phyloP scores from a whole-genome alignment of 2,888 invertebrate genomes.

The Chelonus formosanus region DNA sequence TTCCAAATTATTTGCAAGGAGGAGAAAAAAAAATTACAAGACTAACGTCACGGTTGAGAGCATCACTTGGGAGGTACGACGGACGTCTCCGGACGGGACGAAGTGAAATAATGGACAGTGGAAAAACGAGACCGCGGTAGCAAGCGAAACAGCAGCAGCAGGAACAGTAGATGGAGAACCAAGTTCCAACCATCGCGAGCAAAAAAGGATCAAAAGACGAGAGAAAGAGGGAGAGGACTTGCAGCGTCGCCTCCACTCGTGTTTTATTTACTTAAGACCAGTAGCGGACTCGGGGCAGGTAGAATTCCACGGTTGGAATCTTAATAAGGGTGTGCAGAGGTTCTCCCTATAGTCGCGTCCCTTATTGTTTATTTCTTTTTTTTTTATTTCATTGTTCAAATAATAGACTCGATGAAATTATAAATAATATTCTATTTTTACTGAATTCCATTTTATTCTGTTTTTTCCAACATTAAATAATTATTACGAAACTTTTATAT shows the following conservation, averaged over 20 bases:
- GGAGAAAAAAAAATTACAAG: constrained; percentile 9
- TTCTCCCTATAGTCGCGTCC: constrained; percentile 47
- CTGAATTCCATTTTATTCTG: too few relatives aligned
- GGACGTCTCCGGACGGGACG: constrained; percentile 30
- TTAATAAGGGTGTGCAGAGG: constrained; percentile 64
- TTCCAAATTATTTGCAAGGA: constrained; percentile 36
- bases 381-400: background rate
- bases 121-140: constrained; percentile 45
- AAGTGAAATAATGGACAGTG: constrained; percentile 54
- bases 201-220: constrained; percentile 31
- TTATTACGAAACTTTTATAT: too few relatives aligned
- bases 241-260: constrained; percentile 57
- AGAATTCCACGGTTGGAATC: constrained; percentile 65
- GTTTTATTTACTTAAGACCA: constrained; percentile 65
- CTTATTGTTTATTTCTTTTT: constrained; percentile 18
- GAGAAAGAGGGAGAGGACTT: constrained; percentile 39
- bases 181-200: constrained; percentile 21
- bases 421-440: too few relatives aligned
- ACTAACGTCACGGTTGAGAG: constrained; percentile 16
- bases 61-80: constrained; percentile 28
- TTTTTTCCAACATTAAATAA: too few relatives aligned
- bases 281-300: constrained; percentile 63
- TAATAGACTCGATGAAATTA: constrained; percentile 10
- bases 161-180: constrained; percentile 34
- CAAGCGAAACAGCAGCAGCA: constrained; percentile 28